These are phyloP conservation scores for Prunella himalayana DNA, from an alignment of 2,113 vertebrate species.

Conservation along the genomic window DNA sequence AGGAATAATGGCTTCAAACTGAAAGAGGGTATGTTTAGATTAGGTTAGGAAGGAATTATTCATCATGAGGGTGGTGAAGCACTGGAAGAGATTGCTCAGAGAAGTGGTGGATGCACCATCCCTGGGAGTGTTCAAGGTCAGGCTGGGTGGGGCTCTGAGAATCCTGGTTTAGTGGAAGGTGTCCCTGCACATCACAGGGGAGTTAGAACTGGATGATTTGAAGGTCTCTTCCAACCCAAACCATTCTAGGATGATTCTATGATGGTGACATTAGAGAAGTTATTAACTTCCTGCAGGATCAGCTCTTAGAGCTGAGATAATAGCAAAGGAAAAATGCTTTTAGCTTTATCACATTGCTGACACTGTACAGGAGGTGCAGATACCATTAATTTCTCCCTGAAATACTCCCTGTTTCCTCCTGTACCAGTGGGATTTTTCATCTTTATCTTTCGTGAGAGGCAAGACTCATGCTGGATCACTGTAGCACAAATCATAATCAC, in stretches of 20 bases:
- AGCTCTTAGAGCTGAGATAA: background rate
- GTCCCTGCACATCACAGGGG: accelerated
- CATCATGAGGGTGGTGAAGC: background rate
- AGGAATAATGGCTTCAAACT: background rate
- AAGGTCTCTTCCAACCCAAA: background rate
- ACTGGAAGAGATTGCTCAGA: background rate
- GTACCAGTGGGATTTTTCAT: background rate
- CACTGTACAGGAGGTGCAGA: background rate
- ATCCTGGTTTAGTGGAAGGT: background rate
- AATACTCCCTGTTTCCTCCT: background rate
- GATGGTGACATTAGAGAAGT: background rate
- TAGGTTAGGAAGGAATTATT: background rate
- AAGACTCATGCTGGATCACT: background rate
- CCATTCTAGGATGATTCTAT: background rate
- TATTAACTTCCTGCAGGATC: background rate
- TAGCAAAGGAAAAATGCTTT: background rate
- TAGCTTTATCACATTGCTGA: background rate
- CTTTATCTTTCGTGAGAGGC: background rate
- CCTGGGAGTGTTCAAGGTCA: background rate
- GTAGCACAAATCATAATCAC: background rate
- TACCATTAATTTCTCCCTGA: background rate
- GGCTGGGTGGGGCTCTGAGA: background rate
- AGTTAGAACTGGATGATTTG: background rate
- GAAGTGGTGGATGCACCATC: background rate
- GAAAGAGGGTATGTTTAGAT: background rate